Evolutionary conservation across 2,113 vertebrate genomes (phyloP), one percentile per base, ranked within the genome.

Genomic region (Cyrtonyx montezumae): DNA sequence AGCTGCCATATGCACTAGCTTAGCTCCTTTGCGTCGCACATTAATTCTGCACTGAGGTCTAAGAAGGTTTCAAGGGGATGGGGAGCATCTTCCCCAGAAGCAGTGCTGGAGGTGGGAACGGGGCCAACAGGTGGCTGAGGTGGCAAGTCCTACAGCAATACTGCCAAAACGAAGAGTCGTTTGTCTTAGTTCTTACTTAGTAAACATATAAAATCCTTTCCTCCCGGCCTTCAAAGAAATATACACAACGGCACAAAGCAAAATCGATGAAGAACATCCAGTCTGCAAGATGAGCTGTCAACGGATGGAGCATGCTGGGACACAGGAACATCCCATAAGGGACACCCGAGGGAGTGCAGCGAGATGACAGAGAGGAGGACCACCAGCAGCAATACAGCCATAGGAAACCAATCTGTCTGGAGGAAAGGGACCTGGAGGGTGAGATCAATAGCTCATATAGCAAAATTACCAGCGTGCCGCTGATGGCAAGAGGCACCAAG

Each of bases 1-100:
- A 95, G 93, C 61, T 85, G 94, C 96, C 96, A 95, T 92, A 96
- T 94, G 95, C 43, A 94, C 51, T 8, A 1, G 67, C 71, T 49
- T 0, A 58, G 91, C 51, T 93, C 81, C 84, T 79, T 79, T 61
- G 40, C 80, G 48, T 87, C 15, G 6, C 58, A 63, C n/a, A 32
- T 83, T 62, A 63, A 73, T 66, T 77, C 91, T 26, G 80, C 81
- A 45, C 55, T 32, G 16, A 40, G 46, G 88, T 46, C 74, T 5
- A 19, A 23, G 59, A 79, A 71, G 59, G 37, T 53, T 68, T 80
- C 55, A 67, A 46, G 46, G 58, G 71, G 76, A 67, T 1, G 20
- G 67, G 71, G 82, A 7, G 55, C 11, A 13, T 23, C 87, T 55
- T n/a, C 36, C n/a, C 63, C 55, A 16, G 0, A 40, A 45, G 62